Evolutionary conservation across 2,797 vertebrate genomes (phyloP).

Genomic region (Harpagifer antarcticus): DNA sequence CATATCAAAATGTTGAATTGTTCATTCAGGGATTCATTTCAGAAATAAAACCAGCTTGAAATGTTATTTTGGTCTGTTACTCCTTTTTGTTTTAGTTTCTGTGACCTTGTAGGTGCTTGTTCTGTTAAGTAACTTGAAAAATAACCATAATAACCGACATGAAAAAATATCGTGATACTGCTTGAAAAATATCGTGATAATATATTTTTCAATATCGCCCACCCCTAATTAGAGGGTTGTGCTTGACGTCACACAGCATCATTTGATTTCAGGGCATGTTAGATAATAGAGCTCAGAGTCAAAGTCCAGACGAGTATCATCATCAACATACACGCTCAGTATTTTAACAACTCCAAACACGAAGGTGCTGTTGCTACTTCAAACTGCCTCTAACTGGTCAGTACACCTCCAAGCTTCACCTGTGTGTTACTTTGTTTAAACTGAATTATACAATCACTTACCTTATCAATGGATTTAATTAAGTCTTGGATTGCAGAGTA

Average conservation of each 20-base stretch:
- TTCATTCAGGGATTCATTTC: too few relatives aligned
- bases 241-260: not conserved
- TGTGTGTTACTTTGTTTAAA: conserved; percentile 16
- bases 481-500: too few relatives aligned
- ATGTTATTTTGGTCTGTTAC: too few relatives aligned
- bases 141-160: too few relatives aligned
- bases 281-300: not conserved
- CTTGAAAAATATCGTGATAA: too few relatives aligned
- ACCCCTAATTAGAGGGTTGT: not conserved
- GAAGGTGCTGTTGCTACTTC: not conserved
- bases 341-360: conserved; percentile 18
- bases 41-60: too few relatives aligned
- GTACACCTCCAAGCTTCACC: conserved; percentile 23
- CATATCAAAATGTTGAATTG: too few relatives aligned
- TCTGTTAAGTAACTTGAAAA: too few relatives aligned
- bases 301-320: not conserved
- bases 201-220: too few relatives aligned
- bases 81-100: too few relatives aligned
- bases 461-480: not conserved
- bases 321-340: not conserved
- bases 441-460: conserved; percentile 27
- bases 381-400: conserved; percentile 10
- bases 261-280: not conserved
- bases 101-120: too few relatives aligned
- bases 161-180: too few relatives aligned